Base-by-base conservation (phyloP, 2,113 vertebrate genomes). In the Vanacampus margaritifer region DNA sequence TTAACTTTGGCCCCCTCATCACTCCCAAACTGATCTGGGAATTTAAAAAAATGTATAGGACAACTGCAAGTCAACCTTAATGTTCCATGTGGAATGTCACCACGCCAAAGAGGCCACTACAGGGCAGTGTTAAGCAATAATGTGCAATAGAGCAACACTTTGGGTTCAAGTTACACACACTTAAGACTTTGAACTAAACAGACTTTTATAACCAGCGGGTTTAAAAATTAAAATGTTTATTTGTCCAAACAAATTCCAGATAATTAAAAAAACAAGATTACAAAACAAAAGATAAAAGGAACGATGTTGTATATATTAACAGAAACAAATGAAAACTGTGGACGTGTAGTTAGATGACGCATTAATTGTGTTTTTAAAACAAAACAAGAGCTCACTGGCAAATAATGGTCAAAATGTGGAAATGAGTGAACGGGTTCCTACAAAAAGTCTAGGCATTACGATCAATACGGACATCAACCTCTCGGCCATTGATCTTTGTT, bases 381-480 rank as follows among this genome's bases (percentile, higher is more conserved):
- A 95, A 93, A 94, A 94, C 93, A 92, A 94, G 95, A 94, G 91
- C 89, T 92, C 70, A 72, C 75, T 83, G 78, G 78, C 66, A 87
- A 91, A 86, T 2, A 57, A 84, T 87, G 91, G 88, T 89, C 91
- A 92, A 57, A 91, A 90, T 91, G 92, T 92, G 91, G 89, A 88
- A 90, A 87, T 86, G 88, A 89, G 90, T 78, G 86, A 79, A 41
- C n/a, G 7, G 24, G 24, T 48, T 84, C 57, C 72, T 81, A 83
- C 88, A 84, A 89, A 91, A 82, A 26, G 50, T 81, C 92, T 93
- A 98, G 35, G 94, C 95, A 69, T 95, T 97, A 68, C 95, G 95
- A 89, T 98, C 97, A 76, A 98, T 90, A 79, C 96, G 97, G 69
- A 99, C 97, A 63, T 99, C 97, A 67, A 99, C 97, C 91, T 98